phyloP scores from a whole-genome alignment of 2,113 vertebrate genomes.

The Ceyx melanurus region DNA sequence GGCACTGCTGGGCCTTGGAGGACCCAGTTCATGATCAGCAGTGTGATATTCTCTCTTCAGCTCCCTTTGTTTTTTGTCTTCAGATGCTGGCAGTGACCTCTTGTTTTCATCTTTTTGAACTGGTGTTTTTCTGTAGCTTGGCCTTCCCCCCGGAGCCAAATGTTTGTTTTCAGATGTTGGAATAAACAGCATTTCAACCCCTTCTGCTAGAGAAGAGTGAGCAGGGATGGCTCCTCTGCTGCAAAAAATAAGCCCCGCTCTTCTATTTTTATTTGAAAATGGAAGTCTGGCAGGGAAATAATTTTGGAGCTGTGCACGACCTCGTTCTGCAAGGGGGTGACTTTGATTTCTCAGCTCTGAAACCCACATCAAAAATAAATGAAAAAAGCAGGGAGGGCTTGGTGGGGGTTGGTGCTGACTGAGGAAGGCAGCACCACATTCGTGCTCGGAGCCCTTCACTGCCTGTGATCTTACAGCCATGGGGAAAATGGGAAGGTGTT shows the following conservation, averaged over 20 bases:
- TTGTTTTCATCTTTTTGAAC: background rate
- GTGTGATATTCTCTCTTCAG: background rate
- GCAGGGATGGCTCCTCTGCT: background rate
- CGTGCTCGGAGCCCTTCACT: background rate
- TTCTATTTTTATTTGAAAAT: constrained; percentile 32
- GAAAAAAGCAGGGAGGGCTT: background rate
- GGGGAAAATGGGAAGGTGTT: background rate
- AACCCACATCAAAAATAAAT: background rate
- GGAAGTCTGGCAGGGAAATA: background rate
- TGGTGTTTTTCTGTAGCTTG: background rate
- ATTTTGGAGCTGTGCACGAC: background rate
- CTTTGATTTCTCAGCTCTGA: constrained; percentile 32
- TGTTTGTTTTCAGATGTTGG: background rate
- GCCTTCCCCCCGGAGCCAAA: background rate
- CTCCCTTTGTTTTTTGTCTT: background rate
- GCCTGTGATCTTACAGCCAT: background rate
- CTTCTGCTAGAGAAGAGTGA: background rate
- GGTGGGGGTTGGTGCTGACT: background rate
- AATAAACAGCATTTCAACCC: background rate
- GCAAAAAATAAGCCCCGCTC: background rate
- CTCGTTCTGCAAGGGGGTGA: constrained; percentile 14
- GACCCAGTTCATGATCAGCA: background rate
- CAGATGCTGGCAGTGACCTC: background rate
- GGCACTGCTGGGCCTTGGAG: background rate
- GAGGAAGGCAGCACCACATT: background rate